phyloP scores from a whole-genome alignment of 2,888 invertebrate genomes.

The Xanthia togata region DNA sequence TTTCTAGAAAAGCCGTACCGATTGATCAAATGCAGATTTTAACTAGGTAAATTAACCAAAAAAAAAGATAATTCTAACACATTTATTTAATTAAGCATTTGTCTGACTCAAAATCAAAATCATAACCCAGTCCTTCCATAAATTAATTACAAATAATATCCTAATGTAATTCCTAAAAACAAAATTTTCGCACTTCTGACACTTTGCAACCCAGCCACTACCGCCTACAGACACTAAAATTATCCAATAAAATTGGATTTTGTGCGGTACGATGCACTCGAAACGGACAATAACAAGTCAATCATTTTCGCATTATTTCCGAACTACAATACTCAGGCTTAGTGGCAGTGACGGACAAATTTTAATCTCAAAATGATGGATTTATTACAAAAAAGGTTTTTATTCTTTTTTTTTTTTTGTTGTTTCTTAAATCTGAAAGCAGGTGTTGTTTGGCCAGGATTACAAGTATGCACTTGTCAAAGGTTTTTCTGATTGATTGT shows the following conservation, averaged over 20 bases:
- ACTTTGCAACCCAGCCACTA: constrained; percentile 36
- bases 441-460: constrained; percentile 68
- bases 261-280: constrained; percentile 72
- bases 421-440: constrained; percentile 46
- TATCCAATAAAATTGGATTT: constrained; percentile 84
- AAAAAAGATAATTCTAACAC: too few species aligned
- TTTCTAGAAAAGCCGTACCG: background rate
- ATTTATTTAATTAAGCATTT: background rate
- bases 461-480: constrained; percentile 58
- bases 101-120: background rate
- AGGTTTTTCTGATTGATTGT: constrained; percentile 67
- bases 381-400: constrained; percentile 64
- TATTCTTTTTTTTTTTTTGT: constrained; percentile 15
- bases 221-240: constrained; percentile 79
- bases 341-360: constrained; percentile 72
- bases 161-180: constrained; percentile 23
- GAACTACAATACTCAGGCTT: constrained; percentile 66
- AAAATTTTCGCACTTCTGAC: constrained; percentile 49
- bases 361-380: constrained; percentile 74
- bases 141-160: background rate
- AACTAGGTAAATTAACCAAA: background rate
- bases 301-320: constrained; percentile 84
- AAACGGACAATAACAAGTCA: constrained; percentile 77
- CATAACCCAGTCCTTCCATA: background rate
- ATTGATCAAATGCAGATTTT: background rate